A percentile compares a stretch with the other conserved stretches of the same genome.
Evolutionary conservation across 2,888 invertebrate species (phyloP).

Genomic region (Pardosa pseudoannulata): DNA sequence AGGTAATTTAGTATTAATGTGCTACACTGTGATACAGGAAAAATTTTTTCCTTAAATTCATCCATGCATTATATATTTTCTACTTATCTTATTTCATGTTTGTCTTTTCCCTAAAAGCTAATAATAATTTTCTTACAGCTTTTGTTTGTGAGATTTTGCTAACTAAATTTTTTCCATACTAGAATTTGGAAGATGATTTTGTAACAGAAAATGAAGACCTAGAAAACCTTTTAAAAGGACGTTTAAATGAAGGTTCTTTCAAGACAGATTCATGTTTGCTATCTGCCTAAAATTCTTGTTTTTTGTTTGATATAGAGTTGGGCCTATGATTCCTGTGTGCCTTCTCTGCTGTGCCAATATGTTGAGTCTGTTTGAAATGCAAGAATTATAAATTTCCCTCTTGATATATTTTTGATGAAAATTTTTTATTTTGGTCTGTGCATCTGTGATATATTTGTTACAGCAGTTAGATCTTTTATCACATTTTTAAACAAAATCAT

Average conservation of each 20-base stretch:
- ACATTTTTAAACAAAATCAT: background rate
- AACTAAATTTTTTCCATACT: slow-evolving; percentile 74
- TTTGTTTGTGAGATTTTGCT: too few species aligned
- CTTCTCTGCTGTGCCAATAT: slow-evolving; percentile 51
- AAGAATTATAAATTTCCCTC: too few species aligned
- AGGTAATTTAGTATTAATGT: slow-evolving; percentile 84
- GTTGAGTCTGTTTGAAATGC: background rate
- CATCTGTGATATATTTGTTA: slow-evolving; percentile 15
- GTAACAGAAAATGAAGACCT: slow-evolving; percentile 92
- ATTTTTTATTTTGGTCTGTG: background rate
- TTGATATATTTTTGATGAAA: background rate
- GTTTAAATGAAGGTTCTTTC: background rate
- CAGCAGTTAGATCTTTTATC: slow-evolving; percentile 1
- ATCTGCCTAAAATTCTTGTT: background rate
- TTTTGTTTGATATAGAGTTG: background rate
- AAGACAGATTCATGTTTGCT: background rate
- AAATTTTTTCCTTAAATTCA: too few species aligned
- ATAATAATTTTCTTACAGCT: background rate
- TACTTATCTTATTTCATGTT: too few species aligned
- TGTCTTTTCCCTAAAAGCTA: background rate
- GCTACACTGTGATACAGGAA: too few species aligned
- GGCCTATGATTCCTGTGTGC: slow-evolving; percentile 13
- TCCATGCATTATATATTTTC: too few species aligned
- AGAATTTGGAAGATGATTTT: slow-evolving; percentile 96
- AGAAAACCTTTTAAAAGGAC: slow-evolving; percentile 80